Evolutionary conservation across 2,797 vertebrate genomes (phyloP), one percentile per base, ranked within the genome.

Genomic region (Xenops minutus): DNA sequence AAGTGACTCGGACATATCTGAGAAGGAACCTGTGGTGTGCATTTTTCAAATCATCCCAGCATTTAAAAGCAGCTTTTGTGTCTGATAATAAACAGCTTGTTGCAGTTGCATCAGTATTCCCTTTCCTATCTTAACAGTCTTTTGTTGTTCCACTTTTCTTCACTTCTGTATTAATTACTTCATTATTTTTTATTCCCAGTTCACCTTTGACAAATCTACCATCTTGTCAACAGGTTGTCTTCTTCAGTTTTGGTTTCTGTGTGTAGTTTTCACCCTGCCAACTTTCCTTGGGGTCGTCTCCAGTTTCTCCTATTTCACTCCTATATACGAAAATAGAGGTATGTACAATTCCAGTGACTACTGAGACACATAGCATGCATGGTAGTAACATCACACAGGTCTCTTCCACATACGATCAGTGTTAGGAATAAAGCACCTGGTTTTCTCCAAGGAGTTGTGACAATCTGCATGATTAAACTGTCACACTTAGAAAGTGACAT

Each of bases 221-320:
- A 0, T 43, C n/a, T 67, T 21, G 6, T 41, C 37, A 62, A 43
- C 32, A 74, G 14, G 6, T 34, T 68, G 15, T 29, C 39, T 87
- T 63, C 30, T 32, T 84, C 69, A 49, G 9, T 44, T 44, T 44
- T 44, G 19, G 26, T 23, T 77, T 27, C 41, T 20, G 7, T 49
- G 29, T 32, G 17, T 10, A 58, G 5, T 41, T 84, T 63, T 78
- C 5, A 39, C 12, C 5, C 3, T 10, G 6, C 8, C 26, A 61
- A 26, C 23, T 78, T 59, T 85, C 37, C 32, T 1, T 0, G 3
- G 4, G 51, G 4, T 6, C 3, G 2, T 34, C 27, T 64, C 23
- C 2, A 1, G 22, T 62, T 84, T 77, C 34, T 51, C 27, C 5
- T 44, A 44, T 39, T 73, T 73, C 68, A 63, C 16, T 82, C 14